These are phyloP conservation scores for Hydrotaea diabolus DNA, from an alignment of 2,888 invertebrate genomes.

Conservation along the genomic window DNA sequence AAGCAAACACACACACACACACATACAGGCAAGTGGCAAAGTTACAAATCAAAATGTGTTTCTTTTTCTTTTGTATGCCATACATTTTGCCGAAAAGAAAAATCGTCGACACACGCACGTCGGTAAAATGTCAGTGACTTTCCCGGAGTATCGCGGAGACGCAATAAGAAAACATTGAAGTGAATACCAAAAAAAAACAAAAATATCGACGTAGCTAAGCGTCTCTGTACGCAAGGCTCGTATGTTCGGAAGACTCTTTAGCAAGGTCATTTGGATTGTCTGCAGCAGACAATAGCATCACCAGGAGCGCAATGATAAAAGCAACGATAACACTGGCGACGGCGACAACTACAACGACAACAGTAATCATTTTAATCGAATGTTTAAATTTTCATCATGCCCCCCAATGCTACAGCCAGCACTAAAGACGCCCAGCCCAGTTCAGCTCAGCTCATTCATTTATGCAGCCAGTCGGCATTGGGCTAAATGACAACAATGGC, in stretches of 20 bases:
- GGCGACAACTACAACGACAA: background rate
- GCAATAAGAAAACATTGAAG: background rate
- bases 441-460: background rate
- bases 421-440: background rate
- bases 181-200: no score
- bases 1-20: background rate
- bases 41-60: background rate
- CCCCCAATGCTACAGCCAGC: no score
- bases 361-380: slow-evolving; percentile 5
- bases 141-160: background rate
- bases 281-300: background rate
- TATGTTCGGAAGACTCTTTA: background rate
- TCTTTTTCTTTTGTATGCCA: background rate
- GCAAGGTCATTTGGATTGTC: slow-evolving; percentile 5
- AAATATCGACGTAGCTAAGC: no score
- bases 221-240: background rate
- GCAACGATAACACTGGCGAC: no score
- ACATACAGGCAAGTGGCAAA: no score
- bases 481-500: background rate
- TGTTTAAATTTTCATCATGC: slow-evolving; percentile 17
- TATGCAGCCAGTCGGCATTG: background rate
- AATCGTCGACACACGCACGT: background rate
- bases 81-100: background rate
- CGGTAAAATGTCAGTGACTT: slow-evolving; percentile 46
- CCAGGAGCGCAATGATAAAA: no score